These are phyloP conservation scores for Parthenolecanium corni DNA, from an alignment of 2,888 invertebrate species.

Conservation along the genomic window DNA sequence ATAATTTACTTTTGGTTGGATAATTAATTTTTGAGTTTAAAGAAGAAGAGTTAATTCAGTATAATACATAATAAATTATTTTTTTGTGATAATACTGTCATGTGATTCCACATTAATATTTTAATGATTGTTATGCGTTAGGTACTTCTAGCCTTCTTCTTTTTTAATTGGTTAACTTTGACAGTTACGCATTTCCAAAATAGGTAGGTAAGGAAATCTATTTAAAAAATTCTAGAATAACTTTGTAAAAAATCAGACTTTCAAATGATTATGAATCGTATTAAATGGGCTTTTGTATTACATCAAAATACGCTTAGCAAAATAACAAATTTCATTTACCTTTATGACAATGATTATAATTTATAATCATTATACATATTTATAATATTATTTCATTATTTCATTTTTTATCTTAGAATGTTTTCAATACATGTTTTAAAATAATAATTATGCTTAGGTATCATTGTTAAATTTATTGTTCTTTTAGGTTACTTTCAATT, in stretches of 20 bases:
- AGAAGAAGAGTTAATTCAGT: neutral
- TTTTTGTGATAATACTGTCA: conserved; percentile 22
- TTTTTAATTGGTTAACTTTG: neutral
- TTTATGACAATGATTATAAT: neutral
- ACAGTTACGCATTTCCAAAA: neutral
- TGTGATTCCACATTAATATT: conserved; percentile 16
- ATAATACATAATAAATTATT: neutral
- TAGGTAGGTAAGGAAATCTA: too few relatives aligned
- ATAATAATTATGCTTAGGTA: neutral
- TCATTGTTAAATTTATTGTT: neutral
- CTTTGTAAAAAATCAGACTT: too few relatives aligned
- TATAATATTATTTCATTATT: neutral
- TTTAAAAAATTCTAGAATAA: too few relatives aligned
- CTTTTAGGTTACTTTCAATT: neutral
- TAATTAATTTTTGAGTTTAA: neutral
- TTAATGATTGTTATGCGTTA: neutral
- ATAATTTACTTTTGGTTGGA: neutral
- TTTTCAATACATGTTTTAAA: too few relatives aligned
- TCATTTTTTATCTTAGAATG: neutral
- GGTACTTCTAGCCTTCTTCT: neutral
- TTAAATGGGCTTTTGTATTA: too few relatives aligned
- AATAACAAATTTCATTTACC: too few relatives aligned
- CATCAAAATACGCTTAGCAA: too few relatives aligned
- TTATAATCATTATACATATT: neutral
- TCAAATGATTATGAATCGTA: too few relatives aligned